Conservation (phyloP, 92 coral and sea anemone species). For the Zoanthus gigantus region DNA sequence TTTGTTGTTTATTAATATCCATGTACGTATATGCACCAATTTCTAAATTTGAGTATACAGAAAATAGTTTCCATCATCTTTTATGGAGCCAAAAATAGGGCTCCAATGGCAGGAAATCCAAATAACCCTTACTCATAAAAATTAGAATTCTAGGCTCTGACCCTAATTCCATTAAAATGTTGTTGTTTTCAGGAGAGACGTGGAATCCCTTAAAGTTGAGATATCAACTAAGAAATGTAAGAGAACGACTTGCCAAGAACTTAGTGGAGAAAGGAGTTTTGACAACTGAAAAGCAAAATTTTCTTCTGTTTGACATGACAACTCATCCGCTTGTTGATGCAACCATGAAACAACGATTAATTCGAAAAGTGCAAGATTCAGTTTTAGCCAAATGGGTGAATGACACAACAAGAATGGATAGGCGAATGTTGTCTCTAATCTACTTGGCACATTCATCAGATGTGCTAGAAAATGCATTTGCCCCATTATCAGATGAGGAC, state of each 20-base stretch:
- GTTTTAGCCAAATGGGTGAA: conserved; percentile 96
- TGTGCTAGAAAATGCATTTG: conserved; percentile 98
- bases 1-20: no score
- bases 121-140: no score
- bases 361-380: conserved; percentile 94
- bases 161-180: background rate
- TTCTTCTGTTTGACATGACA: conserved; percentile 96
- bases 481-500: conserved; percentile 96
- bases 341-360: conserved; percentile 83
- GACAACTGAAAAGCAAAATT: conserved; percentile 99
- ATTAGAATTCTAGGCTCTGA: background rate
- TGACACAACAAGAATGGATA: conserved; percentile 93
- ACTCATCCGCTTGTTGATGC: conserved; percentile 97
- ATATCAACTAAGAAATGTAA: conserved; percentile 95
- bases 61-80: no score
- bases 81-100: no score
- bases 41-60: no score
- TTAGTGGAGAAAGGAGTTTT: conserved; percentile 98
- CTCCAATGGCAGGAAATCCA: no score
- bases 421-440: conserved; percentile 81
- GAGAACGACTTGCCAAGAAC: conserved; percentile 98
- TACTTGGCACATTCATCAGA: conserved; percentile 99
- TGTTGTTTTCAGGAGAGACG: conserved; percentile 83
- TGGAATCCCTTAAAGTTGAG: conserved; percentile 98
- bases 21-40: no score